phyloP scores from a whole-genome alignment of 2,797 vertebrate species.

The Pseudochirops cupreus region DNA sequence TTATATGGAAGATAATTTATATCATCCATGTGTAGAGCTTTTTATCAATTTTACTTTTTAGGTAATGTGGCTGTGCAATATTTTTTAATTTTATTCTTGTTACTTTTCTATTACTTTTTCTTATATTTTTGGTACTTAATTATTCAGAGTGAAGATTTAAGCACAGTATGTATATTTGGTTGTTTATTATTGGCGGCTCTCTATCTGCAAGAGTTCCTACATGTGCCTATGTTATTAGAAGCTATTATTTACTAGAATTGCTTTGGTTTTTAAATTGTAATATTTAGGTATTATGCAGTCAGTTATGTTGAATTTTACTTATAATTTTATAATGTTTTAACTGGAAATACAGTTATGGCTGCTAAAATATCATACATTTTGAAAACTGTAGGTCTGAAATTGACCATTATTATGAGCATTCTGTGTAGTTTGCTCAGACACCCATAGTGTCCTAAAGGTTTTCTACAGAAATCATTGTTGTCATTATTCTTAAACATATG shows the following conservation, averaged over 20 bases:
- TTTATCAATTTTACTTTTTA: constrained; percentile 89
- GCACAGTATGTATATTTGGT: constrained; percentile 78
- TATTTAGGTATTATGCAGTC: constrained; percentile 77
- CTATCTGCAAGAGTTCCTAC: constrained; percentile 70
- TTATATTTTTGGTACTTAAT: constrained; percentile 87
- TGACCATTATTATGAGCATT: constrained; percentile 76
- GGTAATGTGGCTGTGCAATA: constrained; percentile 90
- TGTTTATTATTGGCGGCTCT: constrained; percentile 80
- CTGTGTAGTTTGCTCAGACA: constrained; percentile 77
- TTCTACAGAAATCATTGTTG: constrained; percentile 79
- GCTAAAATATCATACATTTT: constrained; percentile 85
- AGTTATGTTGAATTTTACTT: constrained; percentile 77
- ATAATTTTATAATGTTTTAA: constrained; percentile 84
- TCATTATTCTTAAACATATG: constrained; percentile 81
- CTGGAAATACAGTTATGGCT: constrained; percentile 87
- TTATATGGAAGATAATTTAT: constrained; percentile 91
- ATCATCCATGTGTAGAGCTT: constrained; percentile 89
- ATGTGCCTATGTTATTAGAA: constrained; percentile 78
- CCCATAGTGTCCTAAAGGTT: constrained; percentile 78
- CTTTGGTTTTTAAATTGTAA: constrained; percentile 81
- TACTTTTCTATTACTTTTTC: constrained; percentile 89
- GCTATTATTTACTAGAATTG: constrained; percentile 82
- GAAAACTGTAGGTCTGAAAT: constrained; percentile 69
- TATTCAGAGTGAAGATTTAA: constrained; percentile 84
- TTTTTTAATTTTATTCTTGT: constrained; percentile 88